Percentiles rank a stretch among this genome's conserved stretches.
Conservation (phyloP, 2,113 vertebrate genomes). For the Ranitomeya variabilis region DNA sequence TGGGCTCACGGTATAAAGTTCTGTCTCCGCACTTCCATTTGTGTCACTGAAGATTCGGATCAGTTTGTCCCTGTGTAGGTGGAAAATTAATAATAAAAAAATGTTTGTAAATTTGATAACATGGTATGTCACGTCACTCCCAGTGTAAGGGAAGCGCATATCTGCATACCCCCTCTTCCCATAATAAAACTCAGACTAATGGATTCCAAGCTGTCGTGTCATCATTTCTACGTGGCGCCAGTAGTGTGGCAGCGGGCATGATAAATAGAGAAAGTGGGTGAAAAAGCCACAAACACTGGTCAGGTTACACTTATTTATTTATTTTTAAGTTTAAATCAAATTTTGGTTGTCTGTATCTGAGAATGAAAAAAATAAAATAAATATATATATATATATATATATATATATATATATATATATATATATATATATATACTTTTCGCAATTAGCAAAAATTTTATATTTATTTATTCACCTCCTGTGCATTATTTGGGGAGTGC, state of each 20-base stretch:
- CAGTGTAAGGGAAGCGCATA: constrained; percentile 70
- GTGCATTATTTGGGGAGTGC: too few species aligned
- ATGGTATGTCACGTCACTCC: constrained; percentile 67
- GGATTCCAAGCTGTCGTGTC: constrained; percentile 44
- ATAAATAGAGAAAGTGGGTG: neutral
- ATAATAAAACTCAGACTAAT: constrained; percentile 76
- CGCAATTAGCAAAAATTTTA: too few species aligned
- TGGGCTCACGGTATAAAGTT: constrained; percentile 23
- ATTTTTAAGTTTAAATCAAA: neutral
- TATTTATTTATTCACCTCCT: too few species aligned
- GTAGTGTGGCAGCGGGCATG: neutral
- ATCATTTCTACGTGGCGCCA: neutral
- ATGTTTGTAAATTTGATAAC: constrained; percentile 65
- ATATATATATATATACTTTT: too few species aligned
- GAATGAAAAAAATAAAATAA: too few species aligned
- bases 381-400: too few species aligned
- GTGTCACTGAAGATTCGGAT: constrained; percentile 60
- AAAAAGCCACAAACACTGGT: too few species aligned
- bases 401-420: too few species aligned
- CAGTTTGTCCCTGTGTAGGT: constrained; percentile 62
- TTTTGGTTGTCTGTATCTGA: neutral
- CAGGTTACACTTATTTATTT: neutral
- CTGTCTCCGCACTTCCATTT: constrained; percentile 19
- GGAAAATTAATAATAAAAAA: constrained; percentile 56
- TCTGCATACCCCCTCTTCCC: constrained; percentile 61